Percentiles rank a stretch among this genome's conserved stretches.
Evolutionary conservation across 2,888 invertebrate genomes (phyloP).

Genomic region (Hypselothyrea guttata): DNA sequence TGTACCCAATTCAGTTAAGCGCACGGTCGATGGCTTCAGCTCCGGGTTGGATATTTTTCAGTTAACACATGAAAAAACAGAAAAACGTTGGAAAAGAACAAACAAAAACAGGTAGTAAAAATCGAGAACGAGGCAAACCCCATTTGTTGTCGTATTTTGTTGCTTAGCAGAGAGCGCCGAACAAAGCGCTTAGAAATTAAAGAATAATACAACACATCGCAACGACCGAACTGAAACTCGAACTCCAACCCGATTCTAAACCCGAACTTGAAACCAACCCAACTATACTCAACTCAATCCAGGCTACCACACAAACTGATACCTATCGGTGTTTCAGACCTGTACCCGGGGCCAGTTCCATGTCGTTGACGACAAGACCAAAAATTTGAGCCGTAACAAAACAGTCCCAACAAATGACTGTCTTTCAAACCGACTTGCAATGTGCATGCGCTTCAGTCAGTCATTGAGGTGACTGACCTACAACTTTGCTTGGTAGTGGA

Average conservation of each 20-base stretch:
- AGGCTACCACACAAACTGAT: conserved; percentile 26
- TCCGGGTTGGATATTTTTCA: conserved; percentile 42
- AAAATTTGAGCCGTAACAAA: conserved; percentile 51
- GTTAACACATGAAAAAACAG: conserved; percentile 48
- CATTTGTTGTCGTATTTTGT: conserved; percentile 30
- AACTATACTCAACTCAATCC: conserved; percentile 28
- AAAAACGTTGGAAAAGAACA: conserved; percentile 64
- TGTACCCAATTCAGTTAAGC: conserved; percentile 61
- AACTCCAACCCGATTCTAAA: conserved; percentile 22
- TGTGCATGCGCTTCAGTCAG: conserved; percentile 23
- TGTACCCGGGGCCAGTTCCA: conserved; percentile 10
- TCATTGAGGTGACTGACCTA: conserved; percentile 65
- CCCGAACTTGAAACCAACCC: conserved; percentile 2
- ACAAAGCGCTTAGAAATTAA: conserved; percentile 56
- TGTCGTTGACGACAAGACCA: conserved; percentile 43
- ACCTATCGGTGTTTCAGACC: conserved; percentile 27
- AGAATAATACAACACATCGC: conserved; percentile 42
- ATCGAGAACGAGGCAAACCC: conserved; percentile 39
- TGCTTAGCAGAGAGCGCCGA: conserved; percentile 27
- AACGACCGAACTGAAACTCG: conserved; percentile 11
- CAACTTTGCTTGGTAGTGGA: conserved; percentile 52
- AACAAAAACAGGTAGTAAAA: conserved; percentile 73
- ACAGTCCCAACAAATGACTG: conserved; percentile 19
- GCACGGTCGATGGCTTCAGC: conserved; percentile 39
- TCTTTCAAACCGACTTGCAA: conserved; percentile 4